A percentile compares a stretch with the other conserved stretches of the same genome.
Conservation (phyloP, 2,888 invertebrate genomes). For the Exephanes ischioxanthus region DNA sequence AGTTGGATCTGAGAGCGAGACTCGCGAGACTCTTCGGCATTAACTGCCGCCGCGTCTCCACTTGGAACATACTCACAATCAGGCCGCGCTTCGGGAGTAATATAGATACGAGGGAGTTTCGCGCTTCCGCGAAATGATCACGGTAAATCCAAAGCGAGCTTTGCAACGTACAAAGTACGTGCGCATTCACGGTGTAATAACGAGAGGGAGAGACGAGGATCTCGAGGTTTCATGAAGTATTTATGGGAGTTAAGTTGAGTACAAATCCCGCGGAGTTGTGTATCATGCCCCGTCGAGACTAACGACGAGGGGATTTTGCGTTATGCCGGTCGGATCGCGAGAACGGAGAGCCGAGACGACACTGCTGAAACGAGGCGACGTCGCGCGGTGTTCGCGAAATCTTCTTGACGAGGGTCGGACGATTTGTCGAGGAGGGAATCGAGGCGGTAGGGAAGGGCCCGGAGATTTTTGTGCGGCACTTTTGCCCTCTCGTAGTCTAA, state of each 20-base stretch:
- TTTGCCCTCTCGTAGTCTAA: slow-evolving; percentile 33
- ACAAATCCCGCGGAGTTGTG: slow-evolving; percentile 15
- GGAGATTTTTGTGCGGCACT: slow-evolving; percentile 2
- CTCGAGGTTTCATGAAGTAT: slow-evolving; percentile 24
- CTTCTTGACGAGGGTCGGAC: slow-evolving; percentile 21
- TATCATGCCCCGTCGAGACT: slow-evolving; percentile 6
- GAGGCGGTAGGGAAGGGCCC: not conserved
- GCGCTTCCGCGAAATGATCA: slow-evolving; percentile 15
- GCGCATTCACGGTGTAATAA: not conserved
- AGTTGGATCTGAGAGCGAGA: not conserved
- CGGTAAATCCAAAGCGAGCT: slow-evolving; percentile 5
- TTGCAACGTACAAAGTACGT: not conserved
- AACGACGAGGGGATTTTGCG: slow-evolving; percentile 7
- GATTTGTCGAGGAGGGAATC: not conserved
- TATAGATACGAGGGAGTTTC: not conserved
- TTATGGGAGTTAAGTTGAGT: slow-evolving; percentile 37
- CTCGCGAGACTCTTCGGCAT: slow-evolving; percentile 18
- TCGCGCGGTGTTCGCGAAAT: not conserved
- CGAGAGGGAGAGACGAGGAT: not conserved
- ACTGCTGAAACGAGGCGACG: not conserved
- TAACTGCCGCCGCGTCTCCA: slow-evolving; percentile 14
- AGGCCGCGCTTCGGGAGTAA: slow-evolving; percentile 3
- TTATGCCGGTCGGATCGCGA: not conserved
- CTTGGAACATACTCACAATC: slow-evolving; percentile 39
- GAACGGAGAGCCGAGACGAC: not conserved